Base-by-base conservation (phyloP, 2,797 vertebrate species). In the Typhlichthys eigenmanni region DNA sequence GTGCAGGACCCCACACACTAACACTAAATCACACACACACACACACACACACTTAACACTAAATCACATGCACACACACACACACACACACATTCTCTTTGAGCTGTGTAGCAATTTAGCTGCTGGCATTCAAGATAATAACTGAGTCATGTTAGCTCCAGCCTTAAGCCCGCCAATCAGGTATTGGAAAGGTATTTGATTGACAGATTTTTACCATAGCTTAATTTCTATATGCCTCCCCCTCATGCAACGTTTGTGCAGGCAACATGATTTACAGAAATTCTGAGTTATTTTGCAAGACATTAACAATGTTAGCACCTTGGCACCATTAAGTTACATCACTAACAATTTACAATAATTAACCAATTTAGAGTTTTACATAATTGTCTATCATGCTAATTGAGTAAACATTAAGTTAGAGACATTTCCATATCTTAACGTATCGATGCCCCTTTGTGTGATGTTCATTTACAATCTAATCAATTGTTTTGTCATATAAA, bases 51-150 rank as follows among this genome's bases (percentile, higher is more conserved):
- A 29, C 24, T 29, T 29, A 29, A 29, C 24, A 29, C 24, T 29
- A 29, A 29, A 29, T 29, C 24, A 29, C 4, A 29, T 29, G 24
- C 24, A 46, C 63, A 66, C 49, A 52, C 43, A 60, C 43, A 60
- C 19, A 32, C 49, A 56, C 52, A 74, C 10, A 13, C 49, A 65
- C 58, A 70, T 49, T 72, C 71, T 83, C 72, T 82, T 81, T 87
- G 78, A 85, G 85, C 79, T 85, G 78, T 85, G 85, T 88, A 89
- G 85, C 87, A 83, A 91, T 89, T 89, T 86, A 83, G 81, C 76
- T 84, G 69, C 85, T 88, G 89, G 82, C 86, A 82, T 89, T 88
- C 76, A 83, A 86, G 84, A 87, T 88, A 88, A 85, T 86, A 82
- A 91, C 83, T 84, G 83, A 89, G 77, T 84, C 82, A 74, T 82